Base-by-base conservation (phyloP, 2,113 vertebrate genomes). In the Grallaria varia region DNA sequence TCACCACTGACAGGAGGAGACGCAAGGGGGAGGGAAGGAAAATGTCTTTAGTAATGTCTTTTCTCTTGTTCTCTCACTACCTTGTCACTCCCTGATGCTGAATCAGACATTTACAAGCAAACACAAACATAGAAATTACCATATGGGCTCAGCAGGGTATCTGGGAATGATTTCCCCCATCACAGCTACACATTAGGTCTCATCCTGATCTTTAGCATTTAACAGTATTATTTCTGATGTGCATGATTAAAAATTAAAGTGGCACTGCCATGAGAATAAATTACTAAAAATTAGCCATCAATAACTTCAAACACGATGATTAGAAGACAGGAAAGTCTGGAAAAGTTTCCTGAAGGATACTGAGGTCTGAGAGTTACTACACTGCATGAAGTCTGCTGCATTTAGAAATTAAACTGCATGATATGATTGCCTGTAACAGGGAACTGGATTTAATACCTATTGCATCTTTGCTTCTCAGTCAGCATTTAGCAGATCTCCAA, bases 221-320 rank as follows among this genome's bases (percentile, higher is more conserved):
- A 88, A 66, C 40, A 56, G 33, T 53, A 52, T 87, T 85, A 69
- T 83, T 93, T 94, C 78, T 93, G 58, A 82, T 49, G 45, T 83
- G 75, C 87, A 85, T 89, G 83, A 85, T 95, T 93, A 87, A 81
- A 87, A 87, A 93, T 63, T 52, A 83, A 95, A 93, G 52, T 63
- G 18, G 17, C 3, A 2, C 24, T 52, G n/a, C 13, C 27, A 15
- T 59, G 42, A 84, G 69, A 84, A 89, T 84, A 81, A 91, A 81
- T 50, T 2, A 19, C 20, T 78, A 47, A 50, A 55, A 91, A 84
- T 30, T 67, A 81, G n/a, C 31, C 42, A 84, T 78, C 64, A 50
- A 22, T 89, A 67, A 50, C 19, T 77, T 92, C 84, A 53, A 49
- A 50, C 15, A n/a, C 27, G 18, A 53, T 81, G 28, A 59, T 59